These are phyloP conservation scores for Lampropteryx suffumata DNA, from an alignment of 2,888 invertebrate species.

Conservation along the genomic window DNA sequence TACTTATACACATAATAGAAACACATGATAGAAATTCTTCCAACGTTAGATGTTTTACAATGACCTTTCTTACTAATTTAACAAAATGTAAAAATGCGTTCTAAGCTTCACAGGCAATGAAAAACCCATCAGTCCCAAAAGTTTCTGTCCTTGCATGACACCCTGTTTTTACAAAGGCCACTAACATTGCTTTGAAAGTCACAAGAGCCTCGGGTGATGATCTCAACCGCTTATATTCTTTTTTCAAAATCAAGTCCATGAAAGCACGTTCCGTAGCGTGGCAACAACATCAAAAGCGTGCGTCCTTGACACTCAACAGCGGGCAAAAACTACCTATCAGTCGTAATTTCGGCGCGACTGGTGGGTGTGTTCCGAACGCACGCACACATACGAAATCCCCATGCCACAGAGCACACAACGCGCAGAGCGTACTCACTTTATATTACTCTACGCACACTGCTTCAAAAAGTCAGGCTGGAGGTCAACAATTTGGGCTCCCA, in stretches of 20 bases:
- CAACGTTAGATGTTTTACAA: no score
- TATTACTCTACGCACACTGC: constrained; percentile 23
- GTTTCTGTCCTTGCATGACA: neutral
- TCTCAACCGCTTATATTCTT: constrained; percentile 20
- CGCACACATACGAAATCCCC: constrained; percentile 47
- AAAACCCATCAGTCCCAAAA: no score
- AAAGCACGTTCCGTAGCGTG: constrained; percentile 39
- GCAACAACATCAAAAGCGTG: constrained; percentile 57
- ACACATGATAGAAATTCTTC: no score
- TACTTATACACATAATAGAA: no score
- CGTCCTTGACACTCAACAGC: constrained; percentile 78
- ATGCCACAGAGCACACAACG: constrained; percentile 52
- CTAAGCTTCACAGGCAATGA: no score
- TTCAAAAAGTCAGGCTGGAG: constrained; percentile 31
- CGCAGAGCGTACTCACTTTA: constrained; percentile 21
- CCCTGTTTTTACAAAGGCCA: neutral
- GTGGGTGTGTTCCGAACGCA: constrained; percentile 69
- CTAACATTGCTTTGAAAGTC: constrained; percentile 10
- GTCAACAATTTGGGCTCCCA: constrained; percentile 35
- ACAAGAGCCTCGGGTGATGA: constrained; percentile 10
- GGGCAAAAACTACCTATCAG: constrained; percentile 76
- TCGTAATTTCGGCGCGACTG: constrained; percentile 69
- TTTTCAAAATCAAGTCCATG: constrained; percentile 27
- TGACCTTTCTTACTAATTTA: no score
- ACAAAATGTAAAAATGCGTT: no score